Evolutionary conservation across 2,888 invertebrate genomes (phyloP).

Genomic region (Hololepta plana): DNA sequence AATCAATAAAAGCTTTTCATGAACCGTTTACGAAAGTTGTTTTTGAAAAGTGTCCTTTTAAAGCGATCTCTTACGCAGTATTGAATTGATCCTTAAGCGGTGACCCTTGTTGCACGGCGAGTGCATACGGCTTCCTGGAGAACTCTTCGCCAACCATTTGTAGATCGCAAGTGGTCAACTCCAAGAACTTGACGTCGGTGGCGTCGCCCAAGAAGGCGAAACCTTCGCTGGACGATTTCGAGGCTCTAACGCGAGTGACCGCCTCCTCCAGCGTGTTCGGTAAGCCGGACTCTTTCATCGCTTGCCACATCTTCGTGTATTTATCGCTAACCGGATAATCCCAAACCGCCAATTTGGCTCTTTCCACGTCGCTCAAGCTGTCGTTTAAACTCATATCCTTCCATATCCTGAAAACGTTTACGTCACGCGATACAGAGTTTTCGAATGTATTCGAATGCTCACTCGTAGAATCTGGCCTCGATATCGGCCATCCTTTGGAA

Average conservation of each 20-base stretch:
- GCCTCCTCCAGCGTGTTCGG: conserved; percentile 69
- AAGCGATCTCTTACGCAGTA: conserved; percentile 57
- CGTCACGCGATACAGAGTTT: conserved; percentile 1
- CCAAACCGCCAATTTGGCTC: conserved; percentile 93
- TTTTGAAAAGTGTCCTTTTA: neutral
- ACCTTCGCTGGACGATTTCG: conserved; percentile 50
- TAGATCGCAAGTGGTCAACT: conserved; percentile 71
- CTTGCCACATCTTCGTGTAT: conserved; percentile 97
- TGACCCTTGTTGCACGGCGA: conserved; percentile 92
- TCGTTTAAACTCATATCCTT: conserved; percentile 95
- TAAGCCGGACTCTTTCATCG: conserved; percentile 69
- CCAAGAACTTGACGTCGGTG: conserved; percentile 63
- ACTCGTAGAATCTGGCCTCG: conserved; percentile 89
- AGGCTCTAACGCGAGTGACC: conserved; percentile 48
- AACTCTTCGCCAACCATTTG: conserved; percentile 93
- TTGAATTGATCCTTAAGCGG: conserved; percentile 88
- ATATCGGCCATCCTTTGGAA: conserved; percentile 93
- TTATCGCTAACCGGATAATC: conserved; percentile 98
- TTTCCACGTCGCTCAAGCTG: conserved; percentile 71
- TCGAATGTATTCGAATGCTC: conserved; percentile 20
- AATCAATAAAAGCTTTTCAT: conserved; percentile 10
- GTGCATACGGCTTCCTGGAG: conserved; percentile 90
- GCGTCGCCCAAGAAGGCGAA: conserved; percentile 71
- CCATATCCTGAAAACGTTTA: conserved; percentile 71
- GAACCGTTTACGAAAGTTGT: conserved; percentile 3